Evolutionary conservation across 2,113 vertebrate species (phyloP), one percentile per base, ranked within the genome.

Genomic region (Motacilla alba): DNA sequence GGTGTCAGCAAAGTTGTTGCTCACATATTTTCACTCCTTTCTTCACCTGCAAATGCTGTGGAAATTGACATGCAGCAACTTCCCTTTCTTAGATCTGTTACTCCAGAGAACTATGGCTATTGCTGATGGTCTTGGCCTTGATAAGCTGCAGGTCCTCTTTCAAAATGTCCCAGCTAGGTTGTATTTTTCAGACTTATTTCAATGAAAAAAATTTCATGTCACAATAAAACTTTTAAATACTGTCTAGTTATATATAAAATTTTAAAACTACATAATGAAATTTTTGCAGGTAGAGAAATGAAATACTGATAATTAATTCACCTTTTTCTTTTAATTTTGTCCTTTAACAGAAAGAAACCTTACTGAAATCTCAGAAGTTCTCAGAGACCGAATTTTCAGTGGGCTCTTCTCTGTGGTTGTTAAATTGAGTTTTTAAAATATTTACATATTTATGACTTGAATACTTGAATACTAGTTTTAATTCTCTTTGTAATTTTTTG

Each of bases 141-240:
- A 31, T 1, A 0, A 13, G 35, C 0, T 0, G 26, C n/a, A 47
- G 14, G 13, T 46, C 11, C 16, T 59, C 53, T 37, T 37, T 55
- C 6, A 59, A 59, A 80, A 46, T 23, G 3, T 2, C 10, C 8
- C 28, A 22, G 11, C 1, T 70, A 62, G 19, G 15, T 58, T 68
- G 41, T 4, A 7, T 31, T 82, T 79, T 86, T 56, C 19, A 58
- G 27, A 18, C 7, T 80, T 70, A 46, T 26, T 82, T 59, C 7
- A 79, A n/a, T 31, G 8, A 55, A 74, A 55, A 74, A 78, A 52
- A 26, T 74, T 92, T 55, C 4, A 11, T 49, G 22, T 37, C 24
- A 62, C 23, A 70, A 28, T 4, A 4, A 69, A 39, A 49, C 5
- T 52, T 70, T 22, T 56, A 64, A 50, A 21, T 60, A 80, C n/a